Evolutionary conservation across 2,113 vertebrate species (phyloP), one percentile per base, ranked within the genome.

Genomic region (Megaceryle torquata): DNA sequence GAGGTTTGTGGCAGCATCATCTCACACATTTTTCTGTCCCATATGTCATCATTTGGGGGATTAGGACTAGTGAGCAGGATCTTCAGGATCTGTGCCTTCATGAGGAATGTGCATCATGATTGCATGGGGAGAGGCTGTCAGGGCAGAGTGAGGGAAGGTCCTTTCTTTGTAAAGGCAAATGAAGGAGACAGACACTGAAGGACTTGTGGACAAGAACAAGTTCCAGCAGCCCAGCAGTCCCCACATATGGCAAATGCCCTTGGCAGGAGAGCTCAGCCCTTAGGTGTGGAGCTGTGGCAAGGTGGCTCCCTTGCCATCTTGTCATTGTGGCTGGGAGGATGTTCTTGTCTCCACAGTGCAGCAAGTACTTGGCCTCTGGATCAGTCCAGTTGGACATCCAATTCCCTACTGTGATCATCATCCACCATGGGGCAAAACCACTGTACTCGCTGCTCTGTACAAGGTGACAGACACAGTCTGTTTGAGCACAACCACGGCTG

Each of bases 81-180:
- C 46, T 65, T 35, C 64, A 71, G 82, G 43, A 33, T 4, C 0
- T 0, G 41, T 24, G 20, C 17, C 20, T 50, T 59, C 2, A 4
- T 43, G 41, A 67, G 61, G 57, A 91, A 33, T 3, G 0, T 67
- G 80, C 28, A 26, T 64, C 20, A 8, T 1, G 0, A 48, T 57
- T 79, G 48, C 59, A 9, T 33, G 50, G 20, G 71, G 19, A 91
- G 17, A 69, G 39, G 17, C 48, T 29, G 29, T 10, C 4, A 6
- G 39, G 26, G 26, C 65, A 72, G 43, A 46, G n/a, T 16, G 26
- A 48, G 18, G 60, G 31, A 59, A 85, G 17, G 48, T 70, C 41
- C 24, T 83, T 78, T 54, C 48, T 57, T 26, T 54, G 22, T n/a
- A 33, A 91, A 59, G 65, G 63, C 70, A 53, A 68, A 86, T 85